phyloP scores from a whole-genome alignment of 2,888 invertebrate species.

The Cartodere bifasciata region DNA sequence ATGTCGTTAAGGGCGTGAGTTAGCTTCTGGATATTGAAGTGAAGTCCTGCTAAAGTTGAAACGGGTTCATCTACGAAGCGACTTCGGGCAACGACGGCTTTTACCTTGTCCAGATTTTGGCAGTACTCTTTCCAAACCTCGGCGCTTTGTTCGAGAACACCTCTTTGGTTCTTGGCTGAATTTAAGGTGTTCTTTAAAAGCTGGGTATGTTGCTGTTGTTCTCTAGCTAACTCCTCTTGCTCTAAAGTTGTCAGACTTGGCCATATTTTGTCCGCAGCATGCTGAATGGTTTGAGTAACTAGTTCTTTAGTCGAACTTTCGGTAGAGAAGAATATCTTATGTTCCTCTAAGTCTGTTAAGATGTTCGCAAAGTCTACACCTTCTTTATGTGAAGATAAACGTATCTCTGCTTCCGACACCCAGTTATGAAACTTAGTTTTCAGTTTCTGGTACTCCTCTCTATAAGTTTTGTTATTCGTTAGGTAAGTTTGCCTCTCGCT shows the following conservation, averaged over 20 bases:
- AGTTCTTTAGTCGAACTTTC: slow-evolving; percentile 67
- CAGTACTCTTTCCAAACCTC: slow-evolving; percentile 80
- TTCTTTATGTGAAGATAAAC: slow-evolving; percentile 63
- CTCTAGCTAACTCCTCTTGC: slow-evolving; percentile 71
- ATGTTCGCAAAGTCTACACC: slow-evolving; percentile 85
- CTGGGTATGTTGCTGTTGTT: slow-evolving; percentile 71
- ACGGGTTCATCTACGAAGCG: slow-evolving; percentile 69
- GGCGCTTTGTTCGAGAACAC: slow-evolving; percentile 67
- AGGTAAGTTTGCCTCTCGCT: slow-evolving; percentile 71
- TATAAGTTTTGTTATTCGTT: slow-evolving; percentile 59
- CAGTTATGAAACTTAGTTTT: slow-evolving; percentile 70
- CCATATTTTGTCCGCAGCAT: slow-evolving; percentile 79
- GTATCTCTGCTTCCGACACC: slow-evolving; percentile 71
- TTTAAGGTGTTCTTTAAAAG: slow-evolving; percentile 69
- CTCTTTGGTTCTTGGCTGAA: slow-evolving; percentile 68
- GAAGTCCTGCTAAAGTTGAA: slow-evolving; percentile 65
- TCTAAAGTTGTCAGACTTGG: slow-evolving; percentile 68
- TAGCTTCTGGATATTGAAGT: slow-evolving; percentile 72
- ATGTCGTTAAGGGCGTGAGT: slow-evolving; percentile 61
- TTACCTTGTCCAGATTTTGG: slow-evolving; percentile 63
- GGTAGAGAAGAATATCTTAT: slow-evolving; percentile 73
- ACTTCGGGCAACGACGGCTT: slow-evolving; percentile 59
- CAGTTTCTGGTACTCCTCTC: slow-evolving; percentile 63
- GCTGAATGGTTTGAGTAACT: slow-evolving; percentile 69
- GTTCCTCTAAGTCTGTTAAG: slow-evolving; percentile 69